These are phyloP conservation scores for Axinella damicornis DNA, from an alignment of 37 sponge, comb jelly and placozoan species.

Conservation along the genomic window DNA sequence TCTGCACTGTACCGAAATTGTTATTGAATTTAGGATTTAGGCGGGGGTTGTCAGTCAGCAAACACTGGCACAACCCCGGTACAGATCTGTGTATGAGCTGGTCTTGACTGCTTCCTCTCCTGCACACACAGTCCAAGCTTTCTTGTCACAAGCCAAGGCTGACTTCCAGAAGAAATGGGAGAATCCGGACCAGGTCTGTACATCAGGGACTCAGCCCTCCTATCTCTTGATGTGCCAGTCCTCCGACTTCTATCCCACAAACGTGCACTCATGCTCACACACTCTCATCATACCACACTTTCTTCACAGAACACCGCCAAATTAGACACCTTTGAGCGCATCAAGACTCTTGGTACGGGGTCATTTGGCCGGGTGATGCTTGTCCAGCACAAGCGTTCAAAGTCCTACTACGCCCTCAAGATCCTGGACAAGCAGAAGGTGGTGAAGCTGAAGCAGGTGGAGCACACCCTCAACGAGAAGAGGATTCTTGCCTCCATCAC, in stretches of 20 bases:
- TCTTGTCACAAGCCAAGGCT: conserved; percentile 87
- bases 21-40: too few species aligned
- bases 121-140: conserved; percentile 86
- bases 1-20: too few species aligned
- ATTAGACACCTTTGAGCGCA: conserved; percentile 93
- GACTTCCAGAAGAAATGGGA: conserved; percentile 98
- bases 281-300: not conserved
- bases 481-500: conserved; percentile 90
- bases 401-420: conserved; percentile 93
- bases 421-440: conserved; percentile 99
- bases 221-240: too few species aligned
- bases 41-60: too few species aligned
- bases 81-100: too few species aligned
- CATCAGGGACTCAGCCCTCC: too few species aligned
- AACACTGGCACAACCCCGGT: too few species aligned
- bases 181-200: conserved; percentile 44
- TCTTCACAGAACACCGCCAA: conserved; percentile 70
- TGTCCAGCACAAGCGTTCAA: conserved; percentile 79
- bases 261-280: not conserved
- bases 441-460: conserved; percentile 99
- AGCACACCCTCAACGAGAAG: conserved; percentile 99
- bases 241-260: too few species aligned
- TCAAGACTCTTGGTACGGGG: conserved; percentile 98
- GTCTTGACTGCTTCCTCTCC: not conserved
- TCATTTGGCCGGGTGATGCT: conserved; percentile 99